Evolutionary conservation across 1,140 invertebrate genomes (phyloP), one percentile per base, ranked within the genome.

Genomic region (Tetramorium alpestre): DNA sequence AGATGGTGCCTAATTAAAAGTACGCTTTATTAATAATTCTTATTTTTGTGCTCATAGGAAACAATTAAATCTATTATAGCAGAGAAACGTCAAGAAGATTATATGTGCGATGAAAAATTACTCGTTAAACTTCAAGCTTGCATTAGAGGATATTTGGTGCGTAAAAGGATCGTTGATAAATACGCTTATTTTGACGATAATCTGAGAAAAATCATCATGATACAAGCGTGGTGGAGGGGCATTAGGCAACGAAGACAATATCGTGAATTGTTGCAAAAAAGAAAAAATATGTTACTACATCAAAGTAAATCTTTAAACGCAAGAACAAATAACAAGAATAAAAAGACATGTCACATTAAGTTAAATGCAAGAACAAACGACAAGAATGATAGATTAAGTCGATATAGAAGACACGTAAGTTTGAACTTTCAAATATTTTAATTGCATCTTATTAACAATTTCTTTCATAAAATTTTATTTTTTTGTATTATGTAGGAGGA

Each of bases 171-270:
- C 67, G 94, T 92, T 6, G 92, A 96, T 2, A 95, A 95, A 90
- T 92, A 95, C 28, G 88, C 94, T 69, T 96, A 96, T 89, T 96
- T 96, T 81, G 93, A 95, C 72, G 91, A 95, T 47, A 96, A 97
- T 91, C 89, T 95, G 38, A 89, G 95, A 16, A 95, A 96, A 91
- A 95, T 97, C 49, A 92, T 97, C 3, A 95, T 94, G 86, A 97
- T 98, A 91, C 96, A 98, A 96, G 94, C 96, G 1, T 97, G 97
- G 96, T 98, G 97, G 97, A 96, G 96, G 85, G 94, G 95, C 60
- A 88, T 96, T 10, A 70, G 95, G 44, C 95, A 96, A 72, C 95
- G 95, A 86, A 96, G 93, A 87, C 93, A 94, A 86, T 97, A 96
- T 92, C 88, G 92, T 3, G 95, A 93, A 25, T 90, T 96, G 13